These are phyloP conservation scores for Microctonus aethiopoides DNA, from an alignment of 2,888 invertebrate species.

Conservation along the genomic window DNA sequence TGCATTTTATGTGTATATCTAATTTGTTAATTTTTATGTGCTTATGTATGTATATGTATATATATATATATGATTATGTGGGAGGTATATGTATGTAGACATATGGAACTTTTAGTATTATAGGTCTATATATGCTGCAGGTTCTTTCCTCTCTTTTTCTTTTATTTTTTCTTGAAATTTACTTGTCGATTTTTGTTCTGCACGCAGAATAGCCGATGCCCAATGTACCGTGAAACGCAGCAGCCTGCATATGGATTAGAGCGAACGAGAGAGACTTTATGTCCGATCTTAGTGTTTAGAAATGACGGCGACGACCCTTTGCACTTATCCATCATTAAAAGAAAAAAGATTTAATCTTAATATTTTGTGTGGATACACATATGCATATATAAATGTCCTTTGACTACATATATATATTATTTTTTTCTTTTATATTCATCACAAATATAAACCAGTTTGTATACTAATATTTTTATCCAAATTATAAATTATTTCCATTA, in stretches of 20 bases:
- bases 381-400: no score
- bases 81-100: conserved; percentile 18
- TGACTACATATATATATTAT: no score
- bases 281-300: not conserved
- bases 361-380: not conserved
- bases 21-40: not conserved
- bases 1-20: not conserved
- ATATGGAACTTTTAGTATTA: conserved; percentile 29
- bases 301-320: not conserved
- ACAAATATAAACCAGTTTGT: no score
- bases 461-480: no score
- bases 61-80: not conserved
- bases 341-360: not conserved
- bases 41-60: not conserved
- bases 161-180: conserved; percentile 13
- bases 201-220: conserved; percentile 7
- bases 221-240: conserved; percentile 25
- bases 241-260: conserved; percentile 19
- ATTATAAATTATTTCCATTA: no score
- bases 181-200: not conserved
- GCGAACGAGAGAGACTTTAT: not conserved
- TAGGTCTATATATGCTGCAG: not conserved
- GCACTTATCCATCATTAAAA: conserved; percentile 5
- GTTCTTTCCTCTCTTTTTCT: conserved; percentile 26
- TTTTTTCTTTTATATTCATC: no score